Conservation (phyloP, 2,797 vertebrate genomes). For the Arremon brunneinucha region DNA sequence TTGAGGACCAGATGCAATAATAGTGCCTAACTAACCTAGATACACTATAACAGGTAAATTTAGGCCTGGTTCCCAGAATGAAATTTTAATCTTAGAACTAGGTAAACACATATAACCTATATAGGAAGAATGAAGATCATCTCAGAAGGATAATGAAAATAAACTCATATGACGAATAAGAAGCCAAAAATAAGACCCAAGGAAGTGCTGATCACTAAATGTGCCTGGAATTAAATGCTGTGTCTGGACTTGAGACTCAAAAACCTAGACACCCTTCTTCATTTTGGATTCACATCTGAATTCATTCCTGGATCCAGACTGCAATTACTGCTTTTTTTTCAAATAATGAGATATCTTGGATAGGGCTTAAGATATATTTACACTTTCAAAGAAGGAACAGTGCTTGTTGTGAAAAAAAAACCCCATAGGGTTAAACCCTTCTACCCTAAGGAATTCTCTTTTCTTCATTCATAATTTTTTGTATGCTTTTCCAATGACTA, state of each 20-base stretch:
- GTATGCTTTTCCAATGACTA: neutral
- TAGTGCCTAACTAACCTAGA: neutral
- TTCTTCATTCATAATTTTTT: neutral
- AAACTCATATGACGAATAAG: neutral
- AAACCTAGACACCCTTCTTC: neutral
- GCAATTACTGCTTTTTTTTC: neutral
- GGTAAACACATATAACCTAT: neutral
- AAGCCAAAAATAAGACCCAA: neutral
- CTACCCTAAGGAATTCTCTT: neutral
- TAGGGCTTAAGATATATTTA: neutral
- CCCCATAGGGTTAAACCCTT: fast-evolving
- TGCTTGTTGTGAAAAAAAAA: neutral
- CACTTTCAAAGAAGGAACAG: neutral
- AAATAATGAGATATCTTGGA: neutral
- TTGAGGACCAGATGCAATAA: neutral
- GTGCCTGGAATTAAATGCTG: neutral
- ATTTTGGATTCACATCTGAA: neutral
- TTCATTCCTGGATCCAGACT: neutral
- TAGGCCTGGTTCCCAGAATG: neutral
- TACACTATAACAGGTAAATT: neutral
- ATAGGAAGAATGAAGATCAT: neutral
- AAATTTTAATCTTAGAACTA: neutral
- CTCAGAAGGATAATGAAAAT: neutral
- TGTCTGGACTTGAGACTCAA: neutral
- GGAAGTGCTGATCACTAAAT: neutral